These are phyloP conservation scores for Meloidogyne chitwoodi DNA, from an alignment of 1,140 invertebrate species.

Conservation along the genomic window DNA sequence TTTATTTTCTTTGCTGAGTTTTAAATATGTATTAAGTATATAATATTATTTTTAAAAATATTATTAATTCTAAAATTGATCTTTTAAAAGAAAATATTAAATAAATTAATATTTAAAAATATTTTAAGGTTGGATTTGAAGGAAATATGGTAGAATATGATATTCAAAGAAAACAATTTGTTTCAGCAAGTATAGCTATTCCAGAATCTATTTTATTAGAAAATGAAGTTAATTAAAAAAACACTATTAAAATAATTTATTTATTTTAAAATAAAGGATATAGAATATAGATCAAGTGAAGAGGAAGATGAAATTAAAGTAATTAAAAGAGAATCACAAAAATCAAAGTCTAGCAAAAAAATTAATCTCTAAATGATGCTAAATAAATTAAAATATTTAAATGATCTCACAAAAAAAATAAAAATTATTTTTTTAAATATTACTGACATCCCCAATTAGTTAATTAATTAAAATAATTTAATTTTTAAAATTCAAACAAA, in stretches of 20 bases:
- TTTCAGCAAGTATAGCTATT: neutral
- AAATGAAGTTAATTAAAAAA: neutral
- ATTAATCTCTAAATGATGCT: neutral
- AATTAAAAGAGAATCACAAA: neutral
- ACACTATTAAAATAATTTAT: no score
- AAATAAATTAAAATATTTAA: neutral
- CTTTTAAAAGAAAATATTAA: no score
- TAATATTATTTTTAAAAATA: no score
- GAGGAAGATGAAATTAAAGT: neutral
- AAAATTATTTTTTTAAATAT: neutral
- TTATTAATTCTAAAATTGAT: no score
- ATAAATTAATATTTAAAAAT: neutral
- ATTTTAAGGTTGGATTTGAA: neutral
- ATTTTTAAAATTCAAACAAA: no score
- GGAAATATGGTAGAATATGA: neutral
- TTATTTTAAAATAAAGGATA: neutral
- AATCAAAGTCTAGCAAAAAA: neutral
- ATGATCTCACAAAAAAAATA: neutral
- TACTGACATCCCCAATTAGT: no score
- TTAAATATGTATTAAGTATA: no score
- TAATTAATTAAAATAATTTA: no score
- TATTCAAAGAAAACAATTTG: conserved; percentile 1
- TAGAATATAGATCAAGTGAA: neutral
- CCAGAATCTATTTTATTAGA: neutral
- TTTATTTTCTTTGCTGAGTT: no score